Base-by-base conservation (phyloP, 2,113 vertebrate species). In the Entelurus aequoreus region DNA sequence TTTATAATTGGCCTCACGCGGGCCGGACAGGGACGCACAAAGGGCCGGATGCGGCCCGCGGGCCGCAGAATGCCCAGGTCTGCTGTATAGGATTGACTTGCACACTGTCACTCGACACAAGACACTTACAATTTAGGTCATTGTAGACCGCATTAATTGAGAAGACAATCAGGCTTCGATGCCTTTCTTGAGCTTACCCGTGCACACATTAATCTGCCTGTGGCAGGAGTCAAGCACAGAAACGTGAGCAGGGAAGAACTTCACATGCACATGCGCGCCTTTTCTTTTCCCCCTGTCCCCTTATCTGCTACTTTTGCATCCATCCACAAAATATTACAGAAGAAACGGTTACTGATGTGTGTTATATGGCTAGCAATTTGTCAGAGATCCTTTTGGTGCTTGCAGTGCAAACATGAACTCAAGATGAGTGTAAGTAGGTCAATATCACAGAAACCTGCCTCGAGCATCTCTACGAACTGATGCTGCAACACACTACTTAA, bases 181-280 rank as follows among this genome's bases (percentile, higher is more conserved):
- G 67, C 63, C 68, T 64, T 69, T 73, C 48, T 74, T 78, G 63
- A 74, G 61, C 54, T 81, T 76, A 72, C 71, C 66, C 75, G 36
- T 85, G 84, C 76, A 72, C 61, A 61, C 63, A 50, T 68, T 88
- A 85, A 89, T 89, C 87, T 84, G 76, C 76, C 72, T 56, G 73
- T 52, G 63, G 68, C 68, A 48, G 60, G 68, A 72, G 60, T 68
- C 74, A 83, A 78, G 82, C 75, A 52, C 61, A 78, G 74, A 78
- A 88, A 86, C 81, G 77, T 87, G 84, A 88, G 77, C 61, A 54
- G 66, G 72, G 81, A 83, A 71, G 15, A 48, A 54, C 77, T 49
- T 49, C 55, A 71, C 55, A 54, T 61, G 59, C 72, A 74, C 6
- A 62, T 35, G 67, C 46, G 67, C 61, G 57, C 21, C 40, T 51